Base-by-base conservation (phyloP, 2,113 vertebrate genomes). In the Hemiprocne comata region DNA sequence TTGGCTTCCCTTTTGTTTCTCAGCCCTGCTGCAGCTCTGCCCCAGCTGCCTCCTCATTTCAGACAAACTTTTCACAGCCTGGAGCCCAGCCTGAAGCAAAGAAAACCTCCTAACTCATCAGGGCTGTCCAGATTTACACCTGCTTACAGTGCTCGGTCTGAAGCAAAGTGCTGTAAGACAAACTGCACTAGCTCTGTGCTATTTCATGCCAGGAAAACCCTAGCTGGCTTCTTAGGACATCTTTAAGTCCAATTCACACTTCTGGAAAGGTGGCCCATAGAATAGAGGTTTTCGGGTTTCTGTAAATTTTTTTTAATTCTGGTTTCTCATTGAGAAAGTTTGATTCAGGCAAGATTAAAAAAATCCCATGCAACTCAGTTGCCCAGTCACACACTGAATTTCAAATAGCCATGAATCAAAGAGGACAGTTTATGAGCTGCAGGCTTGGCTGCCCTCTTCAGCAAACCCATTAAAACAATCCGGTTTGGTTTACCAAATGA, bases 341-440 rank as follows among this genome's bases (percentile, higher is more conserved):
- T 69, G 86, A 85, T 75, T 92, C 73, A 34, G 46, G 44, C 70
- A 92, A 78, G 40, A 28, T 44, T 9, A 91, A 93, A 89, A 83
- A 50, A 24, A 62, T 36, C 65, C 50, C 36, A 19, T 13, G 51
- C 46, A 86, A 75, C 20, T 84, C 69, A 24, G 88, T 40, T 89
- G 83, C 78, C 79, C 85, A 82, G 93, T 92, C 93, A 93, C 90
- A 85, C 50, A 19, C 54, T 57, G 85, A 86, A 88, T 90, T 87
- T 76, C 73, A 92, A 91, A 50, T 2, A 75, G 73, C 3, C 4
- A 6, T 84, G 73, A 89, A 92, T 94, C 83, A 81, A 90, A 90
- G 53, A 61, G 44, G 76, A 81, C 73, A 61, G 83, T 78, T 92
- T 83, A 78, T 16, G 55, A 93, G 73, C 86, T 65, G 80, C 93